These are phyloP conservation scores for Pelecanoides urinatrix DNA, from an alignment of 2,113 vertebrate genomes.

Conservation along the genomic window DNA sequence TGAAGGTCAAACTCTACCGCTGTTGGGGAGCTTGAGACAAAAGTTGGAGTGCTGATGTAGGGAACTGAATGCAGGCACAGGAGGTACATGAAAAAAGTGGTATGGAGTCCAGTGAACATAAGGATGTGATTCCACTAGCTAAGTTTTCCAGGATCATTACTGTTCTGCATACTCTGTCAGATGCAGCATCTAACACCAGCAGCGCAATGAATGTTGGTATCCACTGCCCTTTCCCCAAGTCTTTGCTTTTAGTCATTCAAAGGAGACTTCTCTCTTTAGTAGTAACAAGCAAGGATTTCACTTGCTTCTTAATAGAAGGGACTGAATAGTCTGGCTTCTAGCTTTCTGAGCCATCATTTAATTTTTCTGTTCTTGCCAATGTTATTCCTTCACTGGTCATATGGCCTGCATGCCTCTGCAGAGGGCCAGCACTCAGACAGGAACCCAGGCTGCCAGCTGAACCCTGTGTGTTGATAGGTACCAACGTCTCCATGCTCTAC, in stretches of 20 bases:
- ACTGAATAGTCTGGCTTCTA: background rate
- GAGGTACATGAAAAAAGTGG: background rate
- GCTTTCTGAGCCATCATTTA: background rate
- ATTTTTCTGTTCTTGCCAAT: background rate
- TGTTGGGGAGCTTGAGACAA: background rate
- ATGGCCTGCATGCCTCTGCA: rapidly evolving
- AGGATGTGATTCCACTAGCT: background rate
- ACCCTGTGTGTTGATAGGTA: background rate
- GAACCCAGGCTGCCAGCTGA: background rate
- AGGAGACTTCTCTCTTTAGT: background rate
- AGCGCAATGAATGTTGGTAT: background rate
- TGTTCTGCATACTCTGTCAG: background rate
- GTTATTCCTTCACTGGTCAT: background rate
- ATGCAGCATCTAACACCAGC: background rate
- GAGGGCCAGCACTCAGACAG: background rate
- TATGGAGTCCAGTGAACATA: background rate
- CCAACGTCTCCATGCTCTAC: background rate
- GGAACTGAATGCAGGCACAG: background rate
- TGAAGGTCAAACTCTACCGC: background rate
- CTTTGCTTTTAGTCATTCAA: background rate
- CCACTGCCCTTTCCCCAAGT: background rate
- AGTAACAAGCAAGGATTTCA: background rate
- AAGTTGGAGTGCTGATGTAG: background rate
- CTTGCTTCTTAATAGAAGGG: background rate
- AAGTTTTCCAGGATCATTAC: background rate